Evolutionary conservation across 2,113 vertebrate species (phyloP), one percentile per base, ranked within the genome.

Genomic region (Otus sunia): DNA sequence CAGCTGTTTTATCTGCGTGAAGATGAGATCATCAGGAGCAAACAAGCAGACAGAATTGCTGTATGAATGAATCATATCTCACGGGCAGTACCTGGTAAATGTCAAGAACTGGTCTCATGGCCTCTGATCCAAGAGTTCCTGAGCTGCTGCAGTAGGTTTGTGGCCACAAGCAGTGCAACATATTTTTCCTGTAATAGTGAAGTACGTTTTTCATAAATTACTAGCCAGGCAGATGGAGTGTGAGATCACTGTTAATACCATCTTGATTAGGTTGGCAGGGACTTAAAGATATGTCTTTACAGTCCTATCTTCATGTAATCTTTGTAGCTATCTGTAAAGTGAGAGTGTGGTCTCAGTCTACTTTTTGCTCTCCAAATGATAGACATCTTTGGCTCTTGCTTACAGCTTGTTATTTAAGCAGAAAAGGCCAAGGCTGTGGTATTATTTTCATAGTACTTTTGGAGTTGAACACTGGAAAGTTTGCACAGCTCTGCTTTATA

Each of bases 241-340:
- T 97, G 96, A 97, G 96, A 97, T 97, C 96, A 97, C 93, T 97
- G 96, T 96, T 97, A 96, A 96, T 97, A 96, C 96, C 96, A 97
- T 97, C 96, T 96, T 97, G 96, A 97, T 96, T 96, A 96, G 96
- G 96, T 96, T 97, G 96, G 96, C 96, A 97, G 92, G 71, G 93
- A 96, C 88, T 96, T 96, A 95, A 94, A 94, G 95, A 96, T 94
- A 96, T 79, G 96, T 97, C 96, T 97, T 97, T 96, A 95, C 86
- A 96, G 84, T 91, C 96, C 93, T 95, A 96, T 97, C 96, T 96
- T 97, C 96, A 77, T 92, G 90, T 96, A 97, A 97, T 96, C 94
- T 96, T 96, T 96, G 95, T 96, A 96, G 93, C 90, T 96, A 95
- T 94, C 96, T 94, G 92, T 96, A 96, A 96, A 96, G 88, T 94